These are phyloP conservation scores for Macaca mulatta DNA, from an alignment of 2,113 vertebrate genomes.

Conservation along the genomic window DNA sequence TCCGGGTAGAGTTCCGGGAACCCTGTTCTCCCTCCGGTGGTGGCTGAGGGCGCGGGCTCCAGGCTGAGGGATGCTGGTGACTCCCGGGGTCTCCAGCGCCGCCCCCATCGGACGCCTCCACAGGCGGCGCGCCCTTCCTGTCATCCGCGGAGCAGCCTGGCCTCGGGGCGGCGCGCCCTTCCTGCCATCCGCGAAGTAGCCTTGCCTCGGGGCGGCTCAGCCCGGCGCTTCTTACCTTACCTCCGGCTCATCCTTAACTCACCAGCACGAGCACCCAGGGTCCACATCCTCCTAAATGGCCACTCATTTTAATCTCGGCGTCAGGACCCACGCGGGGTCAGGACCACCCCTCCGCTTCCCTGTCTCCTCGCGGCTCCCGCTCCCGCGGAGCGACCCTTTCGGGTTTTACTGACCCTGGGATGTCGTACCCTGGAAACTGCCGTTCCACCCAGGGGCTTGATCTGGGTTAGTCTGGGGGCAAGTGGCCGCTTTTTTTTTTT, in stretches of 20 bases:
- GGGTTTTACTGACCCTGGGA: not conserved
- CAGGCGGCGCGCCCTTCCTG: not conserved
- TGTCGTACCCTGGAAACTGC: not conserved
- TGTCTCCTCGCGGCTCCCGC: not conserved
- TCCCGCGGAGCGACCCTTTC: not conserved
- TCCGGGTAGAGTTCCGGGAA: fast-evolving
- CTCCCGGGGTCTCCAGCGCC: too few relatives aligned
- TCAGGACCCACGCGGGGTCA: not conserved
- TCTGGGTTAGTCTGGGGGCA: not conserved
- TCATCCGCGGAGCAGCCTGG: too few relatives aligned
- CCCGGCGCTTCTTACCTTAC: too few relatives aligned
- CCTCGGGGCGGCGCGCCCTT: too few relatives aligned
- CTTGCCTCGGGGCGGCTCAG: too few relatives aligned
- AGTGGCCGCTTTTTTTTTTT: too few relatives aligned
- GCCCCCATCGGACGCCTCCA: not conserved
- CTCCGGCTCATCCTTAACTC: too few relatives aligned
- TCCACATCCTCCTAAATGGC: not conserved
- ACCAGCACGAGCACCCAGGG: too few relatives aligned
- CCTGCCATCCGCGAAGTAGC: too few relatives aligned
- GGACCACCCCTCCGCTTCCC: not conserved
- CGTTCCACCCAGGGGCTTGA: not conserved
- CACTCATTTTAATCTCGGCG: not conserved
- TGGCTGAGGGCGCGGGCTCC: too few relatives aligned
- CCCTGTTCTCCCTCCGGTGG: too few relatives aligned
- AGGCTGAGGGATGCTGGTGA: not conserved